phyloP scores from a whole-genome alignment of 2,888 invertebrate species.

The Andrena fulva region DNA sequence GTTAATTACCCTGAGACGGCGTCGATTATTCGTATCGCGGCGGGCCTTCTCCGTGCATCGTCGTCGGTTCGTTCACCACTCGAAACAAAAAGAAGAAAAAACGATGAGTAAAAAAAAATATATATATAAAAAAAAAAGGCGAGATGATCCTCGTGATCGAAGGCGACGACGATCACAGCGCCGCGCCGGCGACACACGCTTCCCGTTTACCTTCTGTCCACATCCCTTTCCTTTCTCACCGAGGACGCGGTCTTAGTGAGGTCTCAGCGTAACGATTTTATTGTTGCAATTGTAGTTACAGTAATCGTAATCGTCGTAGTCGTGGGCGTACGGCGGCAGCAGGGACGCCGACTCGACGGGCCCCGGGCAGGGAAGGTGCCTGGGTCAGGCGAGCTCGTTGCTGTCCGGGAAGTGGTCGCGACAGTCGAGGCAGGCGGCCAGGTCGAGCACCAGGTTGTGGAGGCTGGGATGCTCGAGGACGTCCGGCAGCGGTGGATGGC shows the following conservation, averaged over 20 bases:
- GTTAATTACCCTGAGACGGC: constrained; percentile 57
- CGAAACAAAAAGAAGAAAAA: too few relatives aligned
- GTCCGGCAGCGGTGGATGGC: constrained; percentile 94
- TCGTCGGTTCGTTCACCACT: background rate
- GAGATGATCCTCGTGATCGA: too few relatives aligned
- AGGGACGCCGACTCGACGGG: constrained; percentile 76
- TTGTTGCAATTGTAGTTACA: constrained; percentile 84
- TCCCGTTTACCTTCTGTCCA: too few relatives aligned
- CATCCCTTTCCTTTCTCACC: constrained; percentile 22
- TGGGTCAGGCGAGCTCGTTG: constrained; percentile 88
- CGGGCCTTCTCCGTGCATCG: background rate
- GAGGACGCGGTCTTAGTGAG: constrained; percentile 80
- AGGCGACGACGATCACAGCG: background rate
- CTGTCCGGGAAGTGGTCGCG: constrained; percentile 89
- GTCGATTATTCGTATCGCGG: constrained; percentile 37
- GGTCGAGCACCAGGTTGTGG: constrained; percentile 92
- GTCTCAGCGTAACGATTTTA: constrained; percentile 83
- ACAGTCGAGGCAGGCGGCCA: constrained; percentile 94
- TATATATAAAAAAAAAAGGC: too few relatives aligned
- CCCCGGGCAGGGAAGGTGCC: constrained; percentile 85
- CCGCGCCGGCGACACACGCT: background rate
- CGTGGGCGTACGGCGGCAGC: constrained; percentile 81
- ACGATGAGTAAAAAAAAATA: constrained; percentile 1
- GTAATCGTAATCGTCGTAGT: constrained; percentile 84
- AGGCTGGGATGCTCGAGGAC: constrained; percentile 93